Evolutionary conservation across 2,888 invertebrate genomes (phyloP).

Genomic region (Diarsia brunnea): DNA sequence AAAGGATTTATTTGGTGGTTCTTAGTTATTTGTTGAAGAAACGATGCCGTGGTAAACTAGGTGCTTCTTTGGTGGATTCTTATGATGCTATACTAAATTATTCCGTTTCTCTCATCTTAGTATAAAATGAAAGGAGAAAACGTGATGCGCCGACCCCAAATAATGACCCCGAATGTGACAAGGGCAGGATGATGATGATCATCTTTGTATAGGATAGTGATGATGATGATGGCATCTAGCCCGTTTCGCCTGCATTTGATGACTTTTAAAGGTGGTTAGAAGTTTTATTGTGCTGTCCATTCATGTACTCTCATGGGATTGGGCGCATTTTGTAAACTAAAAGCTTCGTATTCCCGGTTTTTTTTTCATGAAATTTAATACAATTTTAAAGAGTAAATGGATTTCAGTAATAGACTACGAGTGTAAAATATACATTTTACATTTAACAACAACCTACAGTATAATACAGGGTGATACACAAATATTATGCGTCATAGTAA

Average conservation of each 20-base stretch:
- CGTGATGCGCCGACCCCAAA: no score
- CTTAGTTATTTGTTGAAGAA: not conserved
- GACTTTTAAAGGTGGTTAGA: not conserved
- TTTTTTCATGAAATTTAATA: not conserved
- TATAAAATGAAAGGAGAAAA: not conserved
- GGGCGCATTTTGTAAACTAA: not conserved
- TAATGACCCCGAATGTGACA: no score
- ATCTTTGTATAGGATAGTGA: not conserved
- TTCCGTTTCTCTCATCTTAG: not conserved
- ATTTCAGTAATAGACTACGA: not conserved
- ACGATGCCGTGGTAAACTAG: not conserved
- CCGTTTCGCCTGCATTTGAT: not conserved
- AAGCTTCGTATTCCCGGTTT: not conserved
- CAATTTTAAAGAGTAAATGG: not conserved
- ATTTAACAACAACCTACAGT: not conserved
- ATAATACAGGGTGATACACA: not conserved
- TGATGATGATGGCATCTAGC: not conserved
- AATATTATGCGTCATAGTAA: constrained; percentile 29
- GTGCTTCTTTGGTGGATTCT: not conserved
- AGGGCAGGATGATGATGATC: no score
- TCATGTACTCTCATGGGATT: not conserved
- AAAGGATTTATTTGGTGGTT: not conserved
- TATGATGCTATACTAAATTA: not conserved
- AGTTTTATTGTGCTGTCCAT: not conserved
- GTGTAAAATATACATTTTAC: not conserved